Percentiles rank a stretch among this genome's conserved stretches.
phyloP scores from a whole-genome alignment of 1,140 invertebrate species.

The Dendroctonus ponderosae region DNA sequence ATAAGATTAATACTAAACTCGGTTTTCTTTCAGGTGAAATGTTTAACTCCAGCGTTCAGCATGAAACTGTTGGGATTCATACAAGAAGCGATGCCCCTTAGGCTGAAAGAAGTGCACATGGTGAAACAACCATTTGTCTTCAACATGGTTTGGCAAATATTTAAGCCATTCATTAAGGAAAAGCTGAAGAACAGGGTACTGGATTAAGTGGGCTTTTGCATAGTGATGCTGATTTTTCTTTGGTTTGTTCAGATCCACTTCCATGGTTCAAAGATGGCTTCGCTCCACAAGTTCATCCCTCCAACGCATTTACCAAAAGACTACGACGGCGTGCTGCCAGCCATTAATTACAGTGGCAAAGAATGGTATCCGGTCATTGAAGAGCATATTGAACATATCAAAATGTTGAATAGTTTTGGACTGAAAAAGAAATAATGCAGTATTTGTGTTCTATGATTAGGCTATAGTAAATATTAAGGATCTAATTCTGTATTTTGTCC shows the following conservation, averaged over 20 bases:
- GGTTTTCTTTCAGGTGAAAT: conserved; percentile 20
- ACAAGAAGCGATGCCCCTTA: conserved; percentile 84
- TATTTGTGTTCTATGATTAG: no score
- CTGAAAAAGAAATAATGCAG: conserved; percentile 29
- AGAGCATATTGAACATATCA: conserved; percentile 61
- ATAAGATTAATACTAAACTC: no score
- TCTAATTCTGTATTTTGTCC: no score
- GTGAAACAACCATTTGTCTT: conserved; percentile 87
- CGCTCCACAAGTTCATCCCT: conserved; percentile 66
- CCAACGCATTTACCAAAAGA: conserved; percentile 69
- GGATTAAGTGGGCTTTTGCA: background rate
- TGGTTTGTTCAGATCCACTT: conserved; percentile 62
- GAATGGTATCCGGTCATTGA: conserved; percentile 71
- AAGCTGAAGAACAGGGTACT: conserved; percentile 79
- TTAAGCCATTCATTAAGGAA: conserved; percentile 83
- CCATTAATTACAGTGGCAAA: conserved; percentile 70
- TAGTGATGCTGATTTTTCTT: conserved; percentile 2
- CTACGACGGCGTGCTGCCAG: conserved; percentile 71
- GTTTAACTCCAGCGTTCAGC: conserved; percentile 65
- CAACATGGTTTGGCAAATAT: conserved; percentile 82
- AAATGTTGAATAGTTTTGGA: conserved; percentile 66
- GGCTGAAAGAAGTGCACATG: conserved; percentile 87
- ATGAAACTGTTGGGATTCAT: conserved; percentile 74
- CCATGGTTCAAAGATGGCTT: conserved; percentile 71
- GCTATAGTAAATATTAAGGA: no score